Evolutionary conservation across 2,113 vertebrate species (phyloP).

Genomic region (Istiophorus platypterus): DNA sequence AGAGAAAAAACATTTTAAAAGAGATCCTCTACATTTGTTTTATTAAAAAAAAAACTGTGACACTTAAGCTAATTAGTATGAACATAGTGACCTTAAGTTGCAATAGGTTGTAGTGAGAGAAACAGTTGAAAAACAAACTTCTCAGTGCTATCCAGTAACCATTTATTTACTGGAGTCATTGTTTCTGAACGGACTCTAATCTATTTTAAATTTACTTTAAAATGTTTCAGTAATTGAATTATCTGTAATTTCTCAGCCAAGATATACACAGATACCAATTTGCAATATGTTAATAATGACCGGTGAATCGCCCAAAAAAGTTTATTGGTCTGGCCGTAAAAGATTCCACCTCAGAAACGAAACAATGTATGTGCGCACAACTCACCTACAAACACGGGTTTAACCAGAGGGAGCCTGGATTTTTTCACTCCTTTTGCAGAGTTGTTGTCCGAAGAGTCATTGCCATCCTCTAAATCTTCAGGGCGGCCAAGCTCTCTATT

Average conservation of each 20-base stretch:
- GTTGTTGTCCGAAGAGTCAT: conserved; percentile 14
- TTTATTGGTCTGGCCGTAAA: background rate
- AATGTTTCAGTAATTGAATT: background rate
- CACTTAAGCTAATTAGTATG: too few species aligned
- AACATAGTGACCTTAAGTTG: too few species aligned
- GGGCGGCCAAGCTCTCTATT: conserved; percentile 27
- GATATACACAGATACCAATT: background rate
- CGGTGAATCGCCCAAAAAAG: background rate
- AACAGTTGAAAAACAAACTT: background rate
- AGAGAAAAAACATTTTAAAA: too few species aligned
- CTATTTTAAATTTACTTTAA: too few species aligned
- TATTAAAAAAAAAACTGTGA: too few species aligned
- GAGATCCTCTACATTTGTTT: too few species aligned
- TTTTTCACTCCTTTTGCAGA: background rate
- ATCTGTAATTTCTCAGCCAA: background rate
- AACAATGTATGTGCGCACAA: background rate
- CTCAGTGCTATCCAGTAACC: background rate
- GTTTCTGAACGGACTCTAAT: too few species aligned
- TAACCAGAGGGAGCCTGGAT: conserved; percentile 21
- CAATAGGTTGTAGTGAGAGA: too few species aligned
- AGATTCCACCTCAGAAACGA: background rate
- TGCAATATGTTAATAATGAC: background rate
- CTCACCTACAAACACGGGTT: conserved; percentile 37
- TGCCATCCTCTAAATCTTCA: background rate
- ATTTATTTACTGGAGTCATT: background rate